phyloP scores from a whole-genome alignment of 2,113 vertebrate genomes.

The Alethe diademata region DNA sequence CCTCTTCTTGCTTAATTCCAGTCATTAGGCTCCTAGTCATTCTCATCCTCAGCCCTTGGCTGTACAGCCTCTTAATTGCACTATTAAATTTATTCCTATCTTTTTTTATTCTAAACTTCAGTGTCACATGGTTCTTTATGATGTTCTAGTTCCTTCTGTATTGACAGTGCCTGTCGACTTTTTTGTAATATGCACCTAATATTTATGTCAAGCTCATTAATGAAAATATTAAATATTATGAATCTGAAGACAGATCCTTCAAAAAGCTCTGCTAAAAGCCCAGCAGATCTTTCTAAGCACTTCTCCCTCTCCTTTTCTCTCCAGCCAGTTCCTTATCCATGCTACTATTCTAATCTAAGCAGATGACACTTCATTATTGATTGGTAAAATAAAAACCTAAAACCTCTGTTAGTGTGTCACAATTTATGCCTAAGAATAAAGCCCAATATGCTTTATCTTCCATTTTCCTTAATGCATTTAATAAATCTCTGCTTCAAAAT shows the following conservation, averaged over 20 bases:
- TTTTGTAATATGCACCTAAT: constrained; percentile 8
- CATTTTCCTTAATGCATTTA: not conserved
- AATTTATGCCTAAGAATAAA: not conserved
- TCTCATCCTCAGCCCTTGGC: not conserved
- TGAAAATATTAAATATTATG: constrained; percentile 2
- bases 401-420: not conserved
- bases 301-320: not conserved
- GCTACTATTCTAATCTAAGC: not conserved
- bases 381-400: not conserved
- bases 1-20: not conserved
- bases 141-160: constrained; percentile 7
- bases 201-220: constrained; percentile 46
- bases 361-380: not conserved
- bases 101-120: not conserved
- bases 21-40: not conserved
- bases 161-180: constrained; percentile 10
- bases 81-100: not conserved
- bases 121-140: not conserved
- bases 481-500: not conserved
- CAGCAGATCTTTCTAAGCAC: not conserved
- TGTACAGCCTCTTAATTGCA: constrained; percentile 1
- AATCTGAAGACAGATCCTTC: constrained; percentile 15
- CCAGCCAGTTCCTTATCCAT: not conserved
- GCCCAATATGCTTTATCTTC: not conserved
- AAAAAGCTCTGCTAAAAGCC: not conserved